Evolutionary conservation across 2,113 vertebrate species (phyloP), one percentile per base, ranked within the genome.

Genomic region (Salvator merianae): DNA sequence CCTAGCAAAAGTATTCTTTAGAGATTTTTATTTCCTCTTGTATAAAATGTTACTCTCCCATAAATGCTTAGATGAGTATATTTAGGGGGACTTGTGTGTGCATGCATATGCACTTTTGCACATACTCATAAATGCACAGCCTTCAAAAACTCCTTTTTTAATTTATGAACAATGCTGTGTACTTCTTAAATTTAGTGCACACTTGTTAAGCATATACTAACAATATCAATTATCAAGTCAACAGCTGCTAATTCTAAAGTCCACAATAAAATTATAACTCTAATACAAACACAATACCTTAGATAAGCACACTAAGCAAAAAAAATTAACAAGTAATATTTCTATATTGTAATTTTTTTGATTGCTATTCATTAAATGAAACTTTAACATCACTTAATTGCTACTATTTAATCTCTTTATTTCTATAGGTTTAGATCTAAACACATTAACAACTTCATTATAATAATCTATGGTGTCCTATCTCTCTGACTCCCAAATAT

Each of bases 371-470:
- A 88, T 47, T 5, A 9, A 47, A 47, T 79, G 92, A 87, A 92
- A 91, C 50, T 91, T 47, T 47, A 47, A 47, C 43, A 47, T 47
- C 43, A 7, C 43, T 91, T 76, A 80, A 92, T 90, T 93, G 94
- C 94, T 77, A 90, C 83, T 79, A 34, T 69, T 53, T 86, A 93
- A 95, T 88, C 92, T 84, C 83, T 87, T 78, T 94, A 88, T 91
- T 93, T 93, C 34, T 79, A 24, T 73, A 91, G 89, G 79, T 87
- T 77, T 79, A 59, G 74, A 91, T 94, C 89, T 83, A 71, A 87
- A 89, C 59, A 92, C 92, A 95, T 94, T 90, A 83, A 90, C 91
- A 94, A 10, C 14, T 66, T 93, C 85, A 92, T 91, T 93, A 93
- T 83, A 16, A 80, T 89, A 2, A 16, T 79, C 87, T 85, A 78